Conservation (phyloP, 2,113 vertebrate species). For the Sinosuthora webbiana region DNA sequence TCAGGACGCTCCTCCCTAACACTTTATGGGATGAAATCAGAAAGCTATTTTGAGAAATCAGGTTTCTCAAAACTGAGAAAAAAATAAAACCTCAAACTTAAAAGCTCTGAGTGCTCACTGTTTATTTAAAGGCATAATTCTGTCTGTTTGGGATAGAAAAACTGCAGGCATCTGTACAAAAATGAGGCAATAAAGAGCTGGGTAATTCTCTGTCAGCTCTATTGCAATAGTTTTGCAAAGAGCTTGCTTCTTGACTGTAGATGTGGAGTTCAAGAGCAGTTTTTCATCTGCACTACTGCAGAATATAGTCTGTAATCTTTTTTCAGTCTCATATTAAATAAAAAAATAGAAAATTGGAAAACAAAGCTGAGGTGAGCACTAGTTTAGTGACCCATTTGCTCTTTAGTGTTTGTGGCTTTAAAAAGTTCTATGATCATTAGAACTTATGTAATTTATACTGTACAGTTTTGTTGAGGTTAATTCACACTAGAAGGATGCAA, state of each 20-base stretch:
- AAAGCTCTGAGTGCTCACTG: background rate
- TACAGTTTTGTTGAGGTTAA: background rate
- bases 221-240: background rate
- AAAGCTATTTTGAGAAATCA: background rate
- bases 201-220: background rate
- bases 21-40: background rate
- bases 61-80: background rate
- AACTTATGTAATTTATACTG: background rate
- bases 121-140: background rate
- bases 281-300: background rate
- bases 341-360: background rate
- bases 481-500: background rate
- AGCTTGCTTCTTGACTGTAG: background rate
- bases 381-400: background rate
- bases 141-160: background rate
- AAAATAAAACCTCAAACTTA: background rate
- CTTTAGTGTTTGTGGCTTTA: background rate
- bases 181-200: background rate
- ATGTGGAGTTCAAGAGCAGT: background rate
- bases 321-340: background rate
- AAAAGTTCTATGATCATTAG: background rate
- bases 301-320: background rate
- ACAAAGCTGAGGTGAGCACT: background rate
- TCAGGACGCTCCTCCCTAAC: background rate
- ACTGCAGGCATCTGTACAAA: background rate